These are phyloP conservation scores for Elymnias hypermnestra DNA, from an alignment of 1,140 invertebrate genomes.

Conservation along the genomic window DNA sequence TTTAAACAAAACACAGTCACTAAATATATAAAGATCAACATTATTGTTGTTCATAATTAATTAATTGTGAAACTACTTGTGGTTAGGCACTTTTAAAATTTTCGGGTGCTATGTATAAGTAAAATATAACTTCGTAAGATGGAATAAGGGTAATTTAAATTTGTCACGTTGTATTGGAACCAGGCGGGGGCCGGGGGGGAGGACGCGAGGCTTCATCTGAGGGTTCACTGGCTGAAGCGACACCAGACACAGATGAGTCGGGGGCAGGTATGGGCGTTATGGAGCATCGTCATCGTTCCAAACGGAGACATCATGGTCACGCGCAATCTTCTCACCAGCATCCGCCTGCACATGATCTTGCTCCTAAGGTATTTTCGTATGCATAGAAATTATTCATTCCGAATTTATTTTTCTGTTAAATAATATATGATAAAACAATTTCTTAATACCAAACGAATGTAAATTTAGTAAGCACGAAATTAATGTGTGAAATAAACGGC, in stretches of 20 bases:
- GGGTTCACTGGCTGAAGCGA: constrained; percentile 65
- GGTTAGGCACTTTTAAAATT: too few relatives aligned
- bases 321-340: constrained; percentile 26
- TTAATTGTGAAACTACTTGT: too few relatives aligned
- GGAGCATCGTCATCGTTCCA: constrained; percentile 40
- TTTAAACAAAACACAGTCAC: too few relatives aligned
- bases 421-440: too few relatives aligned
- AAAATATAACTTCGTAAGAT: too few relatives aligned
- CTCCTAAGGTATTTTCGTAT: constrained; percentile 31
- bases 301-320: constrained; percentile 40
- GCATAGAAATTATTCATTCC: too few relatives aligned
- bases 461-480: too few relatives aligned
- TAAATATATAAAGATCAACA: too few relatives aligned
- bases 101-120: background rate
- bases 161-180: background rate
- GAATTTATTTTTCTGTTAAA: too few relatives aligned
- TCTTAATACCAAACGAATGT: too few relatives aligned
- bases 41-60: too few relatives aligned
- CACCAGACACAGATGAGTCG: constrained; percentile 71
- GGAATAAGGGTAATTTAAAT: background rate
- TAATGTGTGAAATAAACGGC: too few relatives aligned
- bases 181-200: constrained; percentile 30
- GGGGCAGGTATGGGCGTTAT: constrained; percentile 31
- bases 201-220: constrained; percentile 61
- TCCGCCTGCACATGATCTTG: constrained; percentile 28